Evolutionary conservation across 1,140 invertebrate genomes (phyloP).

Genomic region (Drosophila obscura): DNA sequence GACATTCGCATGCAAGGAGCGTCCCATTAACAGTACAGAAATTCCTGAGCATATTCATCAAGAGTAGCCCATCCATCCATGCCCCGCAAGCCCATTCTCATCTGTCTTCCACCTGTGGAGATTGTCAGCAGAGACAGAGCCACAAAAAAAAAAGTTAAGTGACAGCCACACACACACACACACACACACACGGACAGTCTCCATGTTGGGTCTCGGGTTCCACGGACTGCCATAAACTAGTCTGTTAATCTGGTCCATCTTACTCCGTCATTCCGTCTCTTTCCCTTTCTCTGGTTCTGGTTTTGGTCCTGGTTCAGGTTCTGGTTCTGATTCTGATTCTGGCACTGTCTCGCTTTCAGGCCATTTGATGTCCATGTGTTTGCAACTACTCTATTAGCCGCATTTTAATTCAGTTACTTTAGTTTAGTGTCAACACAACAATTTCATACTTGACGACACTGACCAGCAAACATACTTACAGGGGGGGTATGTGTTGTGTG

Average conservation of each 20-base stretch:
- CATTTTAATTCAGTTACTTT: constrained; percentile 82
- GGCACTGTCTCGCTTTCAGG: constrained; percentile 1
- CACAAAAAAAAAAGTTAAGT: constrained; percentile 32
- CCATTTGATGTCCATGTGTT: constrained; percentile 66
- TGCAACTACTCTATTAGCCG: constrained; percentile 79
- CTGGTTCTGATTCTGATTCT: neutral
- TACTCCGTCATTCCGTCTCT: constrained; percentile 26
- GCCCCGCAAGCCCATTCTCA: constrained; percentile 7
- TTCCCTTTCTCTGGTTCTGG: neutral
- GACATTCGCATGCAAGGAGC: constrained; percentile 8
- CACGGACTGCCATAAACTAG: constrained; percentile 50
- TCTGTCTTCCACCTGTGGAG: constrained; percentile 47
- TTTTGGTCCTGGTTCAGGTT: neutral
- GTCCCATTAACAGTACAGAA: constrained; percentile 29
- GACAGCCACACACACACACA: constrained; percentile 48
- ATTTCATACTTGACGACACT: constrained; percentile 76
- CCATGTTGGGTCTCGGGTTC: constrained; percentile 16
- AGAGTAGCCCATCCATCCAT: constrained; percentile 2
- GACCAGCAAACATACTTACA: constrained; percentile 23
- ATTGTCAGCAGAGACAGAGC: constrained; percentile 31
- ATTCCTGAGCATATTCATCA: constrained; percentile 42
- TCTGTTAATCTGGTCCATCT: constrained; percentile 53
- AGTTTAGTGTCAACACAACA: constrained; percentile 82
- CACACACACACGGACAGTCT: constrained; percentile 9
- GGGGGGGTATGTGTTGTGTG: no score